Evolutionary conservation across 2,888 invertebrate species (phyloP), one percentile per base, ranked within the genome.

Genomic region (Coelogynopora nodosa): DNA sequence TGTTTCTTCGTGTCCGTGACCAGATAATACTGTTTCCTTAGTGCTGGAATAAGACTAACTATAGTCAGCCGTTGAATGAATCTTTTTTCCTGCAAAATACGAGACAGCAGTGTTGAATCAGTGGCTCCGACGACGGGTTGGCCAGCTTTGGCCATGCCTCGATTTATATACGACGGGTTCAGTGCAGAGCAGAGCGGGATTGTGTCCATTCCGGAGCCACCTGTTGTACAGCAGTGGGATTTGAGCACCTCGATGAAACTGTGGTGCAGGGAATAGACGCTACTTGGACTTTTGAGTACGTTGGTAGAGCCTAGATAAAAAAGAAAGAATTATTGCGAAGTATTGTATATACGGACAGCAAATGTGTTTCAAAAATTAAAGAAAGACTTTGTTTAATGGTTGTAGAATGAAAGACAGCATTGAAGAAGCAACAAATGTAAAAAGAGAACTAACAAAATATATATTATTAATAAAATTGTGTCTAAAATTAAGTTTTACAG

Each of bases 201-300:
- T 10, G 74, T n/a, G 23, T n/a, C 18, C 5, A 5, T 74, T 10
- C 18, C 18, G 74, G 10, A 2, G 74, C 27, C 23, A 5, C 23
- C 27, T 13, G 30, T 5, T 26, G 31, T 87, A 30, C 87, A 87
- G 67, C 87, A 87, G 80, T 87, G 87, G 28, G 84, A 84, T 31
- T 87, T 87, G 26, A 87, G 80, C 30, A 87, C 87, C 29, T 87
- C 87, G 67, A 87, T 87, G 30, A 88, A 87, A 18, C 84, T 85
- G 67, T 87, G 87, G 23, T 88, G 87, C 28, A 87, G 80, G 26
- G 86, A 84, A 30, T 87, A 88, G 10, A 87, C 82, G 26, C 49
- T 67, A 81, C 87, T 82, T 23, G 84, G 27, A 85, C 30, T 74
- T 67, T 85, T 5, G 49, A 49, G 49, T n/a, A n/a, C n/a, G n/a